These are phyloP conservation scores for Haliclystus octoradiatus DNA, from an alignment of 30 jellyfish, hydroid and myxozoan species.

Conservation along the genomic window DNA sequence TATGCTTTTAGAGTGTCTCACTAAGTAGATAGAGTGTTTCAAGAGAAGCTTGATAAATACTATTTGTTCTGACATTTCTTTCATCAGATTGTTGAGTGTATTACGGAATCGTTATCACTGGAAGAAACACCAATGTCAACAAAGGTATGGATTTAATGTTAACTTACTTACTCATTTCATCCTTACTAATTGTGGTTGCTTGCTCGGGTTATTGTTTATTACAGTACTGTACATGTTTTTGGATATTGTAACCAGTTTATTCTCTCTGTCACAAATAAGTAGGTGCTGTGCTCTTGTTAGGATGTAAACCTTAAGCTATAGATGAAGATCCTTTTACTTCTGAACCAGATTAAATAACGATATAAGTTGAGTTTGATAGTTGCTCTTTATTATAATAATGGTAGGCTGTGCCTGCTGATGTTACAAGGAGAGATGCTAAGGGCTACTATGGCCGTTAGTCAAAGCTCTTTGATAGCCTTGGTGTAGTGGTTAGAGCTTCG, in stretches of 20 bases:
- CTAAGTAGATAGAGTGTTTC: not conserved
- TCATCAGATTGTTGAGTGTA: slow-evolving; percentile 70
- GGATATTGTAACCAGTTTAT: too few species aligned
- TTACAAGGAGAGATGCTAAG: not conserved
- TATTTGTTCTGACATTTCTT: not conserved
- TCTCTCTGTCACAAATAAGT: not conserved
- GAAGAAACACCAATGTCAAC: slow-evolving; percentile 81
- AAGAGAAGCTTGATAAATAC: not conserved
- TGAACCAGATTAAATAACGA: too few species aligned
- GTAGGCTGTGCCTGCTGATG: too few species aligned
- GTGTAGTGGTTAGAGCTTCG: not conserved
- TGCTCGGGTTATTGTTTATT: too few species aligned
- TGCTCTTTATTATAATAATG: not conserved
- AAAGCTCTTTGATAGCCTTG: not conserved
- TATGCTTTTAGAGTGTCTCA: not conserved
- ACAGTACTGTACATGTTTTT: too few species aligned
- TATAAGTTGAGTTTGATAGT: not conserved
- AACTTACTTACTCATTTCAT: too few species aligned
- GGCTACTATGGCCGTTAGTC: too few species aligned
- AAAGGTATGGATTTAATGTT: slow-evolving; percentile 60
- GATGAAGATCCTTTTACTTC: too few species aligned
- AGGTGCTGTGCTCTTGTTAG: not conserved
- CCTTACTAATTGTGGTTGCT: too few species aligned
- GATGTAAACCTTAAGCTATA: too few species aligned
- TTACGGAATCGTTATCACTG: slow-evolving; percentile 82